Percentiles rank a stretch among this genome's conserved stretches.
These are phyloP conservation scores for Dascillus cervinus DNA, from an alignment of 2,888 invertebrate genomes.

Conservation along the genomic window DNA sequence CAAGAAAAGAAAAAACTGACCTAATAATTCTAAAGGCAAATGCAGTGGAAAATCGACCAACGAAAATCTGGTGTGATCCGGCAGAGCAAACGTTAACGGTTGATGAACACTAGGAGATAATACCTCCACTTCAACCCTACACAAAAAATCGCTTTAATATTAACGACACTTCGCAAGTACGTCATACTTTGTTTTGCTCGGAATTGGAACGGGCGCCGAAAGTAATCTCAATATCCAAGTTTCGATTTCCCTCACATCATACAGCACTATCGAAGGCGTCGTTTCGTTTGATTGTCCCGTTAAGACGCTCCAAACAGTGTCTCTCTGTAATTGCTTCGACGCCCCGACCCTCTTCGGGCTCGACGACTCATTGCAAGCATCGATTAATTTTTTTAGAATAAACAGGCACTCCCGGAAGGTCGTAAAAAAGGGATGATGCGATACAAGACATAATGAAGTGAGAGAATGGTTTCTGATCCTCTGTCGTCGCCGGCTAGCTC, in stretches of 20 bases:
- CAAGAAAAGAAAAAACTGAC: constrained; percentile 33
- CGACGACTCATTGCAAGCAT: constrained; percentile 94
- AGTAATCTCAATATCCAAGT: constrained; percentile 96
- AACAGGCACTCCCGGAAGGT: constrained; percentile 97
- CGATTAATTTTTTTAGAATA: constrained; percentile 90
- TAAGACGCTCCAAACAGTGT: constrained; percentile 94
- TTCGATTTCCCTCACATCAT: constrained; percentile 96
- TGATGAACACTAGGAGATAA: constrained; percentile 79
- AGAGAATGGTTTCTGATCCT: constrained; percentile 85
- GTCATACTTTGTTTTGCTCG: constrained; percentile 83
- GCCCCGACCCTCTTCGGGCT: constrained; percentile 83
- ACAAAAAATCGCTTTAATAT: constrained; percentile 27
- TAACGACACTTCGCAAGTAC: background rate
- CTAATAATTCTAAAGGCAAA: constrained; percentile 92
- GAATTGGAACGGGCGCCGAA: constrained; percentile 96
- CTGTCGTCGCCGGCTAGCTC: constrained; percentile 71
- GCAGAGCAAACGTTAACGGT: constrained; percentile 85
- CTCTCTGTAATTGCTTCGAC: constrained; percentile 75
- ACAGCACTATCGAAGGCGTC: constrained; percentile 81
- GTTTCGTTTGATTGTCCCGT: constrained; percentile 76
- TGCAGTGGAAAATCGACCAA: constrained; percentile 98
- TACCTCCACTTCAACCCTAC: constrained; percentile 55
- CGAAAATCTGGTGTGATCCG: constrained; percentile 95
- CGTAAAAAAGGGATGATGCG: constrained; percentile 98
- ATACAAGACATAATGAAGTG: constrained; percentile 94